These are phyloP conservation scores for Danaus plexippus DNA, from an alignment of 1,140 invertebrate species.

Conservation along the genomic window DNA sequence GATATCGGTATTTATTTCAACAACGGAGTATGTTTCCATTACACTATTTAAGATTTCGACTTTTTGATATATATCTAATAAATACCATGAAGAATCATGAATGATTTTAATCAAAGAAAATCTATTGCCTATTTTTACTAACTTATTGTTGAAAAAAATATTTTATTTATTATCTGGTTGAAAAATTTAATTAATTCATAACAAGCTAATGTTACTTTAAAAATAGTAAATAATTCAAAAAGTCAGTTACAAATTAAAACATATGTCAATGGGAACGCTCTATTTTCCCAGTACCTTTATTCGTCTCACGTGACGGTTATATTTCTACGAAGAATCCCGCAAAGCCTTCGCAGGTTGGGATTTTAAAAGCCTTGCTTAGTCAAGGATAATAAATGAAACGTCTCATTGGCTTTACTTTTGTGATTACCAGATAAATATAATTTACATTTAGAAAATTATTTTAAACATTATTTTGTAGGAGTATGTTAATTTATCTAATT, in stretches of 20 bases:
- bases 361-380: slow-evolving; percentile 6
- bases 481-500: too few relatives aligned
- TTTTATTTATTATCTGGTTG: too few relatives aligned
- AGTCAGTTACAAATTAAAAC: neutral
- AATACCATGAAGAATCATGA: too few relatives aligned
- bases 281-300: slow-evolving; percentile 1
- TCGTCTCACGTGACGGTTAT: slow-evolving; percentile 10
- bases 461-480: too few relatives aligned
- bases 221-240: too few relatives aligned
- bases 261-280: neutral
- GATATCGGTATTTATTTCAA: slow-evolving; percentile 9
- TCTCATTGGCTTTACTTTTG: slow-evolving; percentile 6
- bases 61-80: too few relatives aligned
- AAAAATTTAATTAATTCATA: too few relatives aligned
- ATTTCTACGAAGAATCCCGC: slow-evolving; percentile 11
- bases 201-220: too few relatives aligned
- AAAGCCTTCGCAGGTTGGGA: slow-evolving; percentile 8
- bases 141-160: neutral
- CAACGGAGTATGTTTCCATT: slow-evolving; percentile 4
- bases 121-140: neutral
- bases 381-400: slow-evolving; percentile 10
- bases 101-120: too few relatives aligned
- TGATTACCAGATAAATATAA: too few relatives aligned
- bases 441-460: too few relatives aligned
- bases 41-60: too few relatives aligned